A percentile compares a stretch with the other conserved stretches of the same genome.
Evolutionary conservation across 2,113 vertebrate genomes (phyloP).

Genomic region (Amazona guildingii): DNA sequence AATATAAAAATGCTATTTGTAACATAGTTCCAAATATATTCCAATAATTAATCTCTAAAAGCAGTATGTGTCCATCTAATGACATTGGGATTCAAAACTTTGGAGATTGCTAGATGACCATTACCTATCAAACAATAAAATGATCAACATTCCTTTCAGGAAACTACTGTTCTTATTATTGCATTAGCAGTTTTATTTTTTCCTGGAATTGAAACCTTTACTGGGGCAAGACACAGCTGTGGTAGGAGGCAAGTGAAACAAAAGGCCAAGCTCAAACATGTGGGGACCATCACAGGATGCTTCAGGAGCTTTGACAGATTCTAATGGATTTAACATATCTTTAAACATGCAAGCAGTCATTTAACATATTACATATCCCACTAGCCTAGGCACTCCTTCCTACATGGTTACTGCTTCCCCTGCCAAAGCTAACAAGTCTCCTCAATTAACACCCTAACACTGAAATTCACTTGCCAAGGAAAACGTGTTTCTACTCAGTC

Average conservation of each 20-base stretch:
- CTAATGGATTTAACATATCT: background rate
- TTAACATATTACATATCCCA: background rate
- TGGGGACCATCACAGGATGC: fast-evolving
- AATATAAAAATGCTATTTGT: background rate
- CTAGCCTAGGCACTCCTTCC: background rate
- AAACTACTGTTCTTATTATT: background rate
- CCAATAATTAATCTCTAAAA: background rate
- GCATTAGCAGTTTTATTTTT: background rate
- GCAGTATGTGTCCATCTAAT: background rate
- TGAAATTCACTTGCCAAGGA: background rate
- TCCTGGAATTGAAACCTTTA: background rate
- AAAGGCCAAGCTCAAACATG: background rate
- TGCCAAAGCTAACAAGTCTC: background rate
- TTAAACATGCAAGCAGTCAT: background rate
- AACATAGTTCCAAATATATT: background rate
- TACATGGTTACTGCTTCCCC: background rate
- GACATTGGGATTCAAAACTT: background rate
- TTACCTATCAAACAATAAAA: background rate
- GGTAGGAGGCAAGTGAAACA: background rate
- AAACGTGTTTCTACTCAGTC: background rate
- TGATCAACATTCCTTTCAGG: background rate
- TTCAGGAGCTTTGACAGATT: background rate
- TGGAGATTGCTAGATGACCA: background rate
- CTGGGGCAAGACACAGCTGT: background rate
- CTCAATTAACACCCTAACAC: background rate